These are phyloP conservation scores for Gymnobelideus leadbeateri DNA, from an alignment of 2,113 vertebrate genomes.

Conservation along the genomic window DNA sequence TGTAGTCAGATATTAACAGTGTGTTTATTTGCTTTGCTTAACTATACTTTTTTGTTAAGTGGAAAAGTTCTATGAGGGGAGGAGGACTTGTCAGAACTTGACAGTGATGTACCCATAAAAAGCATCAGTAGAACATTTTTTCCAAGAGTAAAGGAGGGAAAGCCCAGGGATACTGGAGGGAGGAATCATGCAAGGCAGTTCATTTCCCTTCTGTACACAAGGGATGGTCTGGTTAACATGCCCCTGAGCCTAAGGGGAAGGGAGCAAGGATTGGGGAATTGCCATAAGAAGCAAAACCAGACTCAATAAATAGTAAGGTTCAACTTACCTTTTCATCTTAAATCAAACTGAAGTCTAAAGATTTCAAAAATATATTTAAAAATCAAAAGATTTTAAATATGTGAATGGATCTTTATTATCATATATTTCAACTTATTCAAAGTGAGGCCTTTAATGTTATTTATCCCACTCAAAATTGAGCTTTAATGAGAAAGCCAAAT, in stretches of 20 bases:
- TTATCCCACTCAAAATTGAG: background rate
- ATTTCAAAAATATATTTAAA: constrained; percentile 22
- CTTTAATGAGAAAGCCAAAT: background rate
- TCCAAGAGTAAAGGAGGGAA: background rate
- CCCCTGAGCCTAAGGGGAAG: background rate
- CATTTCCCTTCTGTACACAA: background rate
- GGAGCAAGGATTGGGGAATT: background rate
- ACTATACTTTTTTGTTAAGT: background rate
- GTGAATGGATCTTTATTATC: background rate
- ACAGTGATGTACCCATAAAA: background rate
- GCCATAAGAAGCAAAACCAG: background rate
- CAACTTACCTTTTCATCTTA: background rate
- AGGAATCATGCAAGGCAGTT: background rate
- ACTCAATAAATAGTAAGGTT: background rate
- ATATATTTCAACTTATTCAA: constrained; percentile 26
- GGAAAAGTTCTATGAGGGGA: background rate
- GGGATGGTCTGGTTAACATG: background rate
- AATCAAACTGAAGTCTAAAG: constrained; percentile 41
- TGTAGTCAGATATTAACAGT: background rate
- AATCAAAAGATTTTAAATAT: constrained; percentile 12
- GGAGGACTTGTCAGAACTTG: background rate
- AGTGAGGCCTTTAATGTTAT: background rate
- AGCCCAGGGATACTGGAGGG: background rate
- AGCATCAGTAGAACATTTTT: background rate
- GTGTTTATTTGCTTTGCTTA: background rate